Evolutionary conservation across 1,140 invertebrate genomes (phyloP).

Genomic region (Ceratitis capitata): DNA sequence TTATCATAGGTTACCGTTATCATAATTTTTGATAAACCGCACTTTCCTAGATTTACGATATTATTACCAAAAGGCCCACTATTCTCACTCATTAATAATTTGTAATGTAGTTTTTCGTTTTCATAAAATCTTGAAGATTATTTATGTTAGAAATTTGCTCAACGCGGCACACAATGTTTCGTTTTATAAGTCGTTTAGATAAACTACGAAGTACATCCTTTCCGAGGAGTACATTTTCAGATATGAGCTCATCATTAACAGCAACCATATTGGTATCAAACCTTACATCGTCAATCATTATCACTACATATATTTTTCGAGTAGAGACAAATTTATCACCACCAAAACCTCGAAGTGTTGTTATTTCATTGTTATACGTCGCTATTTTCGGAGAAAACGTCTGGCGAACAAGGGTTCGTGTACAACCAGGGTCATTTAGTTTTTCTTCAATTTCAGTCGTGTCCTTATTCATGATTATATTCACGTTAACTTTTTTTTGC

Average conservation of each 20-base stretch:
- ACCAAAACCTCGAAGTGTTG: background rate
- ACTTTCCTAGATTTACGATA: too few relatives aligned
- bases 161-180: background rate
- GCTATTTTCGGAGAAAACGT: background rate
- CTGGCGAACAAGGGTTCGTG: background rate
- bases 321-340: too few relatives aligned
- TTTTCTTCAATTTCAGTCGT: too few relatives aligned
- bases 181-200: background rate
- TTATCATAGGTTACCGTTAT: too few relatives aligned
- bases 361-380: background rate
- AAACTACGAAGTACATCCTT: background rate
- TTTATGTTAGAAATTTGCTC: background rate
- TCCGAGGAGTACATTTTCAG: background rate
- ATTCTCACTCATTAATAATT: too few relatives aligned
- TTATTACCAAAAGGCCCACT: too few relatives aligned
- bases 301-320: too few relatives aligned
- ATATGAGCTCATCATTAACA: background rate
- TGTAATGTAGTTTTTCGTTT: background rate
- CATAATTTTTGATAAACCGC: too few relatives aligned
- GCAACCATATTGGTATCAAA: background rate
- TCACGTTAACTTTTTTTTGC: too few relatives aligned
- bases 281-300: background rate
- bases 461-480: too few relatives aligned
- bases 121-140: background rate
- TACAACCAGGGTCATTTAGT: background rate